Evolutionary conservation across 1,140 invertebrate species (phyloP).

Genomic region (Caenorhabditis remanei): DNA sequence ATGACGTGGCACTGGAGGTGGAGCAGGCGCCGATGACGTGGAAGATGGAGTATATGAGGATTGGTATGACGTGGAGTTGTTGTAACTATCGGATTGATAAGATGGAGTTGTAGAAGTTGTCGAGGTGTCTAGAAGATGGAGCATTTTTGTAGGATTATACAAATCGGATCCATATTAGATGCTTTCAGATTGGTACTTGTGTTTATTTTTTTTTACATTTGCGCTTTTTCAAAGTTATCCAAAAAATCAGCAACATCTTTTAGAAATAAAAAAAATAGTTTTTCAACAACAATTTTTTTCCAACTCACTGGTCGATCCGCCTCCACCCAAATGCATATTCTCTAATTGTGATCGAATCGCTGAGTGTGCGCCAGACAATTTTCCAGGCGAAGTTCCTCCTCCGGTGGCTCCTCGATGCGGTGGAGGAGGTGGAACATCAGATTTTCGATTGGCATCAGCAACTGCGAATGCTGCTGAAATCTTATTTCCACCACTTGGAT

Average conservation of each 20-base stretch:
- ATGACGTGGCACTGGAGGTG: slow-evolving; percentile 44
- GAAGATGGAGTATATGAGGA: neutral
- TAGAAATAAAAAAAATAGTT: too few relatives aligned
- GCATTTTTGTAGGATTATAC: neutral
- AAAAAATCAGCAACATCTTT: too few relatives aligned
- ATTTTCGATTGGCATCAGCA: neutral
- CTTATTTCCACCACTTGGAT: slow-evolving; percentile 51
- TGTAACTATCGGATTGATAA: slow-evolving; percentile 5
- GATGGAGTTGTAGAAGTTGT: neutral
- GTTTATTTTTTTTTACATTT: too few relatives aligned
- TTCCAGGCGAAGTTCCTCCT: slow-evolving; percentile 8
- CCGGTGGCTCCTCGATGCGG: neutral
- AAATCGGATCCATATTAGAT: too few relatives aligned
- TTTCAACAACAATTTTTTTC: too few relatives aligned
- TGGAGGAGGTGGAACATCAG: slow-evolving; percentile 46
- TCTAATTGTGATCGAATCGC: slow-evolving; percentile 34
- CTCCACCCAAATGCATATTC: slow-evolving; percentile 25
- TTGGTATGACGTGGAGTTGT: slow-evolving; percentile 12
- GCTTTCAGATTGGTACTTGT: too few relatives aligned
- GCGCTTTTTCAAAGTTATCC: too few relatives aligned
- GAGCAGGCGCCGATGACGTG: neutral
- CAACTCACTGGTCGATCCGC: neutral
- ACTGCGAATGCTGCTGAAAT: slow-evolving; percentile 14
- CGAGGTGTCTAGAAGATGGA: neutral
- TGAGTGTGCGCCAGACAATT: neutral